These are phyloP conservation scores for Vireo griseus DNA, from an alignment of 2,797 vertebrate genomes.

Conservation along the genomic window DNA sequence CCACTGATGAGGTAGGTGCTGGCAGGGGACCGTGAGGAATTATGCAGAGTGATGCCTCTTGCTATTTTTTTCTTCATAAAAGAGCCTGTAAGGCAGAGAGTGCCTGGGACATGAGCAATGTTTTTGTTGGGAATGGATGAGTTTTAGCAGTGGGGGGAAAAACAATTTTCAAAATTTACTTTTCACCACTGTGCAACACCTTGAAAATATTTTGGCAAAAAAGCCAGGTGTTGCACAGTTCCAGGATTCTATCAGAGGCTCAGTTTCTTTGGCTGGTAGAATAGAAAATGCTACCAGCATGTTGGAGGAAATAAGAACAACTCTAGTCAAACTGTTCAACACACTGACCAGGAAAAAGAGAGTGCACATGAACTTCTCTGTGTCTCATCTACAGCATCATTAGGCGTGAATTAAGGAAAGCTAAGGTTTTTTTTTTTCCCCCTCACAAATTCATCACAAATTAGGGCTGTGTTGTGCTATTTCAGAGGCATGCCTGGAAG, in stretches of 20 bases:
- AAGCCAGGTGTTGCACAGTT: not conserved
- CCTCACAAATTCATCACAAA: not conserved
- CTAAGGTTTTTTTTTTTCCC: not conserved
- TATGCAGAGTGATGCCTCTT: not conserved
- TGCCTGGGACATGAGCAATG: conserved; percentile 39
- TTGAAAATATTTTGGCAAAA: conserved; percentile 44
- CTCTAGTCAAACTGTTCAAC: not conserved
- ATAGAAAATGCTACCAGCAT: conserved; percentile 15
- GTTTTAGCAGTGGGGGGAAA: not conserved
- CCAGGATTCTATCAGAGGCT: conserved; percentile 31
- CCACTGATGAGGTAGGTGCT: conserved; percentile 37
- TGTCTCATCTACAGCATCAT: not conserved
- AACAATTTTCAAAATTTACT: conserved; percentile 34
- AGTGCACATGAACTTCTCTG: not conserved
- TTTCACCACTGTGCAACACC: conserved; percentile 25
- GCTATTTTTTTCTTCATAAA: conserved; percentile 12
- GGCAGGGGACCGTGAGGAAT: not conserved
- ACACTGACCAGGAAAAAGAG: not conserved
- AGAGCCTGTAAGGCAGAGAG: not conserved
- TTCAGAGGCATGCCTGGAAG: not conserved
- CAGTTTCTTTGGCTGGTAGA: not conserved
- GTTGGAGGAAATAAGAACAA: not conserved
- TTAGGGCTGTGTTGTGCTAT: not conserved
- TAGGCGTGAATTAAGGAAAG: not conserved
- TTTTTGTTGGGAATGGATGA: conserved; percentile 41